Evolutionary conservation across 2,113 vertebrate species (phyloP), one percentile per base, ranked within the genome.

Genomic region (Tupaia tana): DNA sequence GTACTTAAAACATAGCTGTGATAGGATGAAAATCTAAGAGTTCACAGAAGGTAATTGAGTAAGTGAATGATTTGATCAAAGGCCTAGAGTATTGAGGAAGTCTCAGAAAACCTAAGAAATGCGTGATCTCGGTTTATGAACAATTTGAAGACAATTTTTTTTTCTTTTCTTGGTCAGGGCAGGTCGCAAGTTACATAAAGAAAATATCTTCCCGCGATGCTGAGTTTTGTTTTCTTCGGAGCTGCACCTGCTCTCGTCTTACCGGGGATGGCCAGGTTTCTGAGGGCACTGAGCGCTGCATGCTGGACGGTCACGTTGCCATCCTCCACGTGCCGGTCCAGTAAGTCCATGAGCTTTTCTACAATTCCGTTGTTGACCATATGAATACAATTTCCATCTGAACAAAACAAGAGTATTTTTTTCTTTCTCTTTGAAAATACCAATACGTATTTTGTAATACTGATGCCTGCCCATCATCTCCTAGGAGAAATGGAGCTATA

Each of bases 241-340:
- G 52, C 9, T 73, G 64, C 7, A 64, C 22, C 52, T 27, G 16
- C 22, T 43, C n/a, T 69, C 20, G 1, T 9, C 98, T 98, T 98
- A 99, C 99, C 99, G 1, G 99, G 99, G 96, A 99, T 99, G 94
- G 99, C 99, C 97, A 99, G 98, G 97, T 99, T 99, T 93, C 99
- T 96, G 94, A 99, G 98, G 14, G 99, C 99, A 14, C 99, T 99
- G 85, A 99, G 99, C 0, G 99, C 99, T 12, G 99, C 99, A 0
- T 99, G 99, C 79, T 99, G 99, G 7, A 99, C 99, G 0, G 99
- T 99, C 63, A 99, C 99, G 15, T 99, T 99, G 34, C 99, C 99
- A 66, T 99, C 99, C 86, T 99, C 99, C 0, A 99, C 99, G 1
- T 99, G 99, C 90, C 99, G 98, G 95, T 99, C 99, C 97, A 99